Conservation (phyloP, 2,888 invertebrate species). For the Drosophila prostipennis region DNA sequence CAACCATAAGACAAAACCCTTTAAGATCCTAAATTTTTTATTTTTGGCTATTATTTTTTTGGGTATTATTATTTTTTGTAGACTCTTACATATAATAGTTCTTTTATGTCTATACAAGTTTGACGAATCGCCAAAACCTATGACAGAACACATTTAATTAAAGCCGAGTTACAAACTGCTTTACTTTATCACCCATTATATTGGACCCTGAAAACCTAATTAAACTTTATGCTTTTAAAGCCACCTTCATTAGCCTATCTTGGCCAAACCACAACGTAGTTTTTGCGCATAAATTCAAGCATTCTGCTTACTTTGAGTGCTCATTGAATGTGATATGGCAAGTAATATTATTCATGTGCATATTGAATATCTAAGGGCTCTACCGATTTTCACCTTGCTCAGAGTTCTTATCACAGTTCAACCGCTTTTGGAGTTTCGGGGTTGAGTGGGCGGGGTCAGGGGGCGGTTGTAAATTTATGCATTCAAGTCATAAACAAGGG, state of each 20-base stretch:
- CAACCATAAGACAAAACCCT: too few species aligned
- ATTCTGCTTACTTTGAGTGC: slow-evolving; percentile 7
- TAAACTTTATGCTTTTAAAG: slow-evolving; percentile 1
- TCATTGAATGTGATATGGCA: slow-evolving; percentile 23
- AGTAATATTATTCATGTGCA: slow-evolving; percentile 35
- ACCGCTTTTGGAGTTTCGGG: slow-evolving; percentile 43
- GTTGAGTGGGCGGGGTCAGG: slow-evolving; percentile 18
- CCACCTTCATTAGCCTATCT: slow-evolving; percentile 29
- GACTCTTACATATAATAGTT: too few species aligned
- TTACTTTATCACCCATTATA: not conserved
- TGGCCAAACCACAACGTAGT: slow-evolving; percentile 6
- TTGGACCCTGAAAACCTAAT: not conserved
- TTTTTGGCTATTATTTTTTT: too few species aligned
- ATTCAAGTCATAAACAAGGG: slow-evolving; percentile 71
- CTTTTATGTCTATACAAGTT: too few species aligned
- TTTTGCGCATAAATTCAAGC: slow-evolving; percentile 12
- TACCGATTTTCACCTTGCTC: slow-evolving; percentile 48
- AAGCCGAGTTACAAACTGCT: not conserved
- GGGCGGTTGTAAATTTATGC: slow-evolving; percentile 66
- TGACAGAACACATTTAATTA: not conserved
- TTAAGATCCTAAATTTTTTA: too few species aligned
- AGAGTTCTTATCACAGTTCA: slow-evolving; percentile 52
- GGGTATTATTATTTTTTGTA: too few species aligned
- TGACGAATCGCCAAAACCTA: too few species aligned
- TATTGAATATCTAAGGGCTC: slow-evolving; percentile 30